Percentiles rank a stretch among this genome's conserved stretches.
Conservation (phyloP, 1,140 invertebrate genomes). For the Chrysoperla carnea region DNA sequence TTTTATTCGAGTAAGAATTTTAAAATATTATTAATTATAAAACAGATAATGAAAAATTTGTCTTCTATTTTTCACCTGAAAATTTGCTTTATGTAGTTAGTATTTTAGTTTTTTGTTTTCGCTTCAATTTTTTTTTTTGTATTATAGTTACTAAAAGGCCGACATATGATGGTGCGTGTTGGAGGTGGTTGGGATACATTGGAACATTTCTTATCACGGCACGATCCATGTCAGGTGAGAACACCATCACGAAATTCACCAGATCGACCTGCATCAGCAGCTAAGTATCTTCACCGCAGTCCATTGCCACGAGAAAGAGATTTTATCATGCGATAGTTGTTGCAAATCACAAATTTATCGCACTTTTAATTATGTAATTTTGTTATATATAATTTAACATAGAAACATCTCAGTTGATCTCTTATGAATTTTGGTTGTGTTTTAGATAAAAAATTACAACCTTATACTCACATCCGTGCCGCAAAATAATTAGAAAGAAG, state of each 20-base stretch:
- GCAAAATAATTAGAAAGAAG: too few relatives aligned
- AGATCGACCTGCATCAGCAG: conserved; percentile 24
- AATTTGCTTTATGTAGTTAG: not conserved
- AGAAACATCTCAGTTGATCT: too few relatives aligned
- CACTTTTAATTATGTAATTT: too few relatives aligned
- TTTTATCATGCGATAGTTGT: conserved; percentile 11
- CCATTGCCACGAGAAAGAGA: conserved; percentile 31
- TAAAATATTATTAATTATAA: not conserved
- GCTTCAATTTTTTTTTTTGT: conserved; percentile 1
- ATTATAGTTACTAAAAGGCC: conserved; percentile 60
- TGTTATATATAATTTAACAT: too few relatives aligned
- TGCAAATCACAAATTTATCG: conserved; percentile 12
- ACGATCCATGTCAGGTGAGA: conserved; percentile 77
- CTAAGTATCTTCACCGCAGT: conserved; percentile 44
- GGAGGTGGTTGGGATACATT: conserved; percentile 87
- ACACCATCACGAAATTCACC: conserved; percentile 29
- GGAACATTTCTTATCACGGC: conserved; percentile 76
- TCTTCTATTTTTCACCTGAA: not conserved
- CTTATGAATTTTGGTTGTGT: too few relatives aligned
- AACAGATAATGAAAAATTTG: not conserved
- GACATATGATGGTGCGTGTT: conserved; percentile 86
- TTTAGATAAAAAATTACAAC: too few relatives aligned
- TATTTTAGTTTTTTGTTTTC: not conserved
- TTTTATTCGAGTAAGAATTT: conserved; percentile 44
- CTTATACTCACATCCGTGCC: too few relatives aligned